Evolutionary conservation across 2,888 invertebrate genomes (phyloP).

Genomic region (Scotopteryx bipunctaria): DNA sequence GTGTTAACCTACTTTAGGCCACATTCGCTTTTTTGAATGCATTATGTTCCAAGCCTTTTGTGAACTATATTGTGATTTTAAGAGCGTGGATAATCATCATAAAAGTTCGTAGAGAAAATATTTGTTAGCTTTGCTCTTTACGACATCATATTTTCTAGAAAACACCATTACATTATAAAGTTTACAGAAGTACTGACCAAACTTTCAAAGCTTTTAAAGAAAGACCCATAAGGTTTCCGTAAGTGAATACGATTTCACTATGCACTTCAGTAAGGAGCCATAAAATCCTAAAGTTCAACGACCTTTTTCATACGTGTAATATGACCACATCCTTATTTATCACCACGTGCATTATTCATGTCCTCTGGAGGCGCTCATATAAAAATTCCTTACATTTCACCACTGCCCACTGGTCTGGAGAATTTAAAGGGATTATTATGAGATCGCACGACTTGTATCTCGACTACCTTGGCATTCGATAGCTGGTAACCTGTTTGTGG

Average conservation of each 20-base stretch:
- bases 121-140: conserved; percentile 11
- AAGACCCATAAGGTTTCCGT: too few relatives aligned
- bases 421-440: conserved; percentile 51
- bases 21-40: conserved; percentile 21
- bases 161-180: too few relatives aligned
- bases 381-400: conserved; percentile 67
- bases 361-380: conserved; percentile 54
- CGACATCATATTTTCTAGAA: not conserved
- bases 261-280: not conserved
- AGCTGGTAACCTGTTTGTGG: conserved; percentile 43
- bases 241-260: too few relatives aligned
- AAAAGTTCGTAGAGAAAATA: conserved; percentile 21
- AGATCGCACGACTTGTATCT: conserved; percentile 42
- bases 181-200: too few relatives aligned
- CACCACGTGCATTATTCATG: conserved; percentile 70
- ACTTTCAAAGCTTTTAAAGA: too few relatives aligned
- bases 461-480: conserved; percentile 48
- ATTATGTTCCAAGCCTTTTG: conserved; percentile 23
- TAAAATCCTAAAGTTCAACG: conserved; percentile 15
- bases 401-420: conserved; percentile 45
- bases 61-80: conserved; percentile 23
- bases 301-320: conserved; percentile 14
- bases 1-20: conserved; percentile 19
- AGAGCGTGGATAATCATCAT: conserved; percentile 29
- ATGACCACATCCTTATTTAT: conserved; percentile 29